These are phyloP conservation scores for Drosophila mimica DNA, from an alignment of 2,888 invertebrate species.

Conservation along the genomic window DNA sequence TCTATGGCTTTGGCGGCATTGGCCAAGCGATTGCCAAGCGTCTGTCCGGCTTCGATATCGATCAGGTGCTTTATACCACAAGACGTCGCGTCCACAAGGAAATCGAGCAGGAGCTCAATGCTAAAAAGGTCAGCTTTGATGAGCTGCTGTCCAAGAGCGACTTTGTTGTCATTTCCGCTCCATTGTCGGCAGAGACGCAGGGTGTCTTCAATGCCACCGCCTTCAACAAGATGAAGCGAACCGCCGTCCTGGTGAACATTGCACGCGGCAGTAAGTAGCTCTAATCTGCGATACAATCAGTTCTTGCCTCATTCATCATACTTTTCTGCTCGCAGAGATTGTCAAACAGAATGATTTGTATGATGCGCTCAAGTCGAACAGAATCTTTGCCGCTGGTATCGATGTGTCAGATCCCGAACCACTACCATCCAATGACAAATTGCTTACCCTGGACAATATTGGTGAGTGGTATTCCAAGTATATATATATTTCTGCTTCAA, in stretches of 20 bases:
- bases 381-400: constrained; percentile 94
- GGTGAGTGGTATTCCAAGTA: constrained; percentile 86
- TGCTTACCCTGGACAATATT: constrained; percentile 92
- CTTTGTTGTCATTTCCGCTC: constrained; percentile 89
- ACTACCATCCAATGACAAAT: constrained; percentile 90
- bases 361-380: constrained; percentile 89
- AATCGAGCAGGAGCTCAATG: constrained; percentile 85
- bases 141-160: constrained; percentile 89
- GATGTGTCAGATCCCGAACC: constrained; percentile 97
- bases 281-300: not conserved
- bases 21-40: constrained; percentile 91
- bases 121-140: constrained; percentile 88
- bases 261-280: constrained; percentile 87
- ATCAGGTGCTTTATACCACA: constrained; percentile 90
- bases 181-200: constrained; percentile 88
- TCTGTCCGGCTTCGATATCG: constrained; percentile 90
- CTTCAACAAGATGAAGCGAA: constrained; percentile 91
- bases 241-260: constrained; percentile 90
- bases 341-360: constrained; percentile 93
- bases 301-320: constrained; percentile 7
- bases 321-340: constrained; percentile 85
- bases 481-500: not conserved
- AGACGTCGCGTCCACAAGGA: constrained; percentile 87
- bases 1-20: constrained; percentile 93
- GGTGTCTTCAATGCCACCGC: constrained; percentile 89